A percentile compares a stretch with the other conserved stretches of the same genome.
Evolutionary conservation across 1,140 invertebrate species (phyloP).

Genomic region (Ruditapes philippinarum): DNA sequence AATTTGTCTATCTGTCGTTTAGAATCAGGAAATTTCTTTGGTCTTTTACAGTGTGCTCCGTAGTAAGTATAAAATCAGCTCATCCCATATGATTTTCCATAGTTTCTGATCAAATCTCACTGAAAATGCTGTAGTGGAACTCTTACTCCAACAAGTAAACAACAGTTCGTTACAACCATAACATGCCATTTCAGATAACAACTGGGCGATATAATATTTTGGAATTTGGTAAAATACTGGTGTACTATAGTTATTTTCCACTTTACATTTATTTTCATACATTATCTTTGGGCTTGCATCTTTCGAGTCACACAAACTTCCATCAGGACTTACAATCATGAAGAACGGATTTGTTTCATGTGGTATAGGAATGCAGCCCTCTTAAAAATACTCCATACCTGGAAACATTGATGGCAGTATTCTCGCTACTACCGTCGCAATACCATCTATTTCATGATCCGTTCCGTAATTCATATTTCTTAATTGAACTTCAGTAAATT

Average conservation of each 20-base stretch:
- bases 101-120: neutral
- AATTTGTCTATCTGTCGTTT: neutral
- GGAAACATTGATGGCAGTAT: neutral
- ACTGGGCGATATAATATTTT: neutral
- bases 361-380: neutral
- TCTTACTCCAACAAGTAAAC: neutral
- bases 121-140: neutral
- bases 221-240: too few species aligned
- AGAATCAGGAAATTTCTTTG: neutral
- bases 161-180: neutral
- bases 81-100: slow-evolving; percentile 11
- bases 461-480: slow-evolving; percentile 21
- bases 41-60: neutral
- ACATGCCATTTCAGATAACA: neutral
- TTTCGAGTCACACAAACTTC: neutral
- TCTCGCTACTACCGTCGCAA: neutral
- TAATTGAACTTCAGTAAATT: neutral
- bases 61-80: neutral
- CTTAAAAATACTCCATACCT: neutral
- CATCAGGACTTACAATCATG: slow-evolving; percentile 11
- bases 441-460: slow-evolving; percentile 12
- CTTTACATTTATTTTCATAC: slow-evolving; percentile 32
- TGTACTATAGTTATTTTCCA: neutral
- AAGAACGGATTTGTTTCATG: neutral
- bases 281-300: neutral